Conservation (phyloP, 2,797 vertebrate genomes). For the Poeciliopsis infans region DNA sequence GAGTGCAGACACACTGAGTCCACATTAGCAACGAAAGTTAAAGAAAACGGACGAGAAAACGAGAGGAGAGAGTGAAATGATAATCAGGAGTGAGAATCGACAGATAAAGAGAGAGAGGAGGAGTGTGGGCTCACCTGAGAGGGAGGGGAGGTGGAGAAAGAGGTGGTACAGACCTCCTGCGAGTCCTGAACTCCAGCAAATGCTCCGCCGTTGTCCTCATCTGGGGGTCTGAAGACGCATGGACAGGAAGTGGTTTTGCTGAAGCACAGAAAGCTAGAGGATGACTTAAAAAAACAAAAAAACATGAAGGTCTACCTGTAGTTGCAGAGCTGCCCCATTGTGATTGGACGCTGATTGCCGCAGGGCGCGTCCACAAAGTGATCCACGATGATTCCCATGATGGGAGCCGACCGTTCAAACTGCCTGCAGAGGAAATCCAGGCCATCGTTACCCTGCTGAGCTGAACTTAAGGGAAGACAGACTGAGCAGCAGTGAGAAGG, state of each 20-base stretch:
- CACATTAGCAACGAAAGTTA: conserved; percentile 37
- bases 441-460: background rate
- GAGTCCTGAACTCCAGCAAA: conserved; percentile 93
- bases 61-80: conserved; percentile 58
- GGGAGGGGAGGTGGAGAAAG: conserved; percentile 98
- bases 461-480: background rate
- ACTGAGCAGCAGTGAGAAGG: background rate
- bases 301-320: conserved; percentile 61
- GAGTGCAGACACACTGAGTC: conserved; percentile 93
- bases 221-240: conserved; percentile 80
- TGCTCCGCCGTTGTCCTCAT: conserved; percentile 85
- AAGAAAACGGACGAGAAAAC: conserved; percentile 33
- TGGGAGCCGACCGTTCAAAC: conserved; percentile 94
- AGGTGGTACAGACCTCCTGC: conserved; percentile 97
- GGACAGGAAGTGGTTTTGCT: background rate
- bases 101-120: background rate
- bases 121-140: conserved; percentile 86
- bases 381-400: conserved; percentile 99
- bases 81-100: conserved; percentile 45
- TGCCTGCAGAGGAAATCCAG: conserved; percentile 80
- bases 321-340: conserved; percentile 76
- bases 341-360: conserved; percentile 84
- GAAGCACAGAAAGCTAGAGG: background rate
- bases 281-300: background rate
- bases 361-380: conserved; percentile 97